Evolutionary conservation across 2,888 invertebrate species (phyloP), one percentile per base, ranked within the genome.

Genomic region (Craniophora ligustri): DNA sequence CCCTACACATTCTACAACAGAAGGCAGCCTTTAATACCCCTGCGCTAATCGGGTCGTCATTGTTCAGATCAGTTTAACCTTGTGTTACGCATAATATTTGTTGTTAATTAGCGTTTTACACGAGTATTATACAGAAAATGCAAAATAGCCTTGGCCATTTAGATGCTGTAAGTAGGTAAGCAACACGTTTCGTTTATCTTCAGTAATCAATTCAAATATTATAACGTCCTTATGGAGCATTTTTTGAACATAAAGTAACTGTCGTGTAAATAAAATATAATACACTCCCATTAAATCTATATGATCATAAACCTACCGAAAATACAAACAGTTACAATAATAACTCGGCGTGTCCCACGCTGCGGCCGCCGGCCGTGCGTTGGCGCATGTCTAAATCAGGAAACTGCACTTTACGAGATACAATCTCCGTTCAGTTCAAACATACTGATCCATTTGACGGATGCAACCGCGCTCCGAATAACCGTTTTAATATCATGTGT

Each of bases 311-410:
- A 31, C 14, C 11, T 8, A 28, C 23, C 18, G 39, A 48, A 48
- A 40, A 51, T 47, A 53, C 32, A 36, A 42, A 68, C 61, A 64
- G 60, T 59, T 72, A 68, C 56, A 65, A 62, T 69, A 75, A 77
- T 72, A 75, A 73, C 57, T 41, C 57, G 62, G 61, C 50, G 65
- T 72, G 61, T 76, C 84, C 79, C 79, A 81, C 81, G 76, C 79
- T 63, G 50, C 55, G 65, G 68, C 58, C 59, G 62, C 14, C 47
- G 56, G 26, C 53, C 32, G 70, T 65, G 71, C 57, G 74, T 62
- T 30, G 66, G 62, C 54, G 66, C 58, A 63, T 42, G 58, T 72
- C 84, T 86, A 87, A 85, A 86, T 86, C 76, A 83, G 86, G 88
- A 86, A 80, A 79, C 81, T 85, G 81, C 84, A 81, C 71, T 81